Evolutionary conservation across 37 sponge, comb jelly and placozoan genomes (phyloP), one percentile per base, ranked within the genome.

Genomic region (Haliclona indistincta): DNA sequence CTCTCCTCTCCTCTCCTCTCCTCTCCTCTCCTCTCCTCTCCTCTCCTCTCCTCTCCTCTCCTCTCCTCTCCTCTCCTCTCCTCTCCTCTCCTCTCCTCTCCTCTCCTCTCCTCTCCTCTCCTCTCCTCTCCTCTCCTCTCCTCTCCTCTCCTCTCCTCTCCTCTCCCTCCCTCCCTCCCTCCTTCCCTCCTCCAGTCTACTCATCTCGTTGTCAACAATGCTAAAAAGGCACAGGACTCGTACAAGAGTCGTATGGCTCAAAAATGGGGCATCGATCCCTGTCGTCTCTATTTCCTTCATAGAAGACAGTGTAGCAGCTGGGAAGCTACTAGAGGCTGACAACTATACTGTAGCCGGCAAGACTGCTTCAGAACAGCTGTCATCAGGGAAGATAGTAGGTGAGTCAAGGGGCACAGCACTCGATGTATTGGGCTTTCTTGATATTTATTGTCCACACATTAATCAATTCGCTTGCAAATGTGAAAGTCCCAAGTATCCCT

Each of bases 321-420:
- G 73, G 41, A 89, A 79, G 62, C 76, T 93, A 15, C 58, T 96
- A 52, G 95, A 93, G 54, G 63, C 84, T 7, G 93, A 92, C 71
- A 22, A 60, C 3, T 95, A 82, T 67, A 56, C 92, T 10, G 79
- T 95, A 51, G 83, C 81, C 11, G 94, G 94, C 3, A 92, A 81
- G 75, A 85, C 94, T 30, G 84, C 89, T 47, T 70, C 95, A 3
- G 60, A 76, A 36, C 68, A 89, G 70, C 89, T 96, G 55, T 73
- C 66, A 22, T 64, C 94, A 30, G 97, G 97, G 17, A 96, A 93
- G 84, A 92, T 96, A 56, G 56, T 93, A 17, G 97, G 95, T 93
- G 42, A 68, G 81, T 5, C 8, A 36, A 2, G 28, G 28, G 56
- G 56, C n/a, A n/a, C n/a, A n/a, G n/a, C n/a, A n/a, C n/a, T n/a